phyloP scores from a whole-genome alignment of 2,888 invertebrate species.

The Mechanitis mazaeus region DNA sequence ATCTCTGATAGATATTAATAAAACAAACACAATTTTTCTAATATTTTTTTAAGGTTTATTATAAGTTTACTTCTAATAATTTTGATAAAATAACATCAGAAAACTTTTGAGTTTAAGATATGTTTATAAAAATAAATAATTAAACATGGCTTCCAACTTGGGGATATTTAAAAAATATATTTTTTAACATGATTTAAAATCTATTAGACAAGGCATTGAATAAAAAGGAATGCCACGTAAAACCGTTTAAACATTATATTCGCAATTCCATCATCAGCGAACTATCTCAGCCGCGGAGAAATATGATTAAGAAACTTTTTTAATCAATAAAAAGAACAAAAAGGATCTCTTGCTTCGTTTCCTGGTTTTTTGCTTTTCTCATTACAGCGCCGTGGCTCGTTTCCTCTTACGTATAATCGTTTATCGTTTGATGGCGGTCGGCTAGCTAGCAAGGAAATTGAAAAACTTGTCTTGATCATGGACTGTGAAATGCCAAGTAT shows the following conservation, averaged over 20 bases:
- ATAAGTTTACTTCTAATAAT: no score
- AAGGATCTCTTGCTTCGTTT: slow-evolving; percentile 28
- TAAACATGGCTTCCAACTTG: no score
- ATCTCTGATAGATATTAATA: no score
- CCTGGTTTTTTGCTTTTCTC: slow-evolving; percentile 40
- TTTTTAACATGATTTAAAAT: no score
- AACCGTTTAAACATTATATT: slow-evolving; percentile 12
- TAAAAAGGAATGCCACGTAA: not conserved
- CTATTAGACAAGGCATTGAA: no score
- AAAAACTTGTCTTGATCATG: slow-evolving; percentile 53
- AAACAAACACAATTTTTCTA: no score
- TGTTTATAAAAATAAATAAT: no score
- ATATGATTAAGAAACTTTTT: slow-evolving; percentile 70
- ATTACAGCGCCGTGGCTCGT: slow-evolving; percentile 54
- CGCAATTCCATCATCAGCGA: slow-evolving; percentile 21
- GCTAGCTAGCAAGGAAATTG: slow-evolving; percentile 57
- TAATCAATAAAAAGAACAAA: slow-evolving; percentile 63
- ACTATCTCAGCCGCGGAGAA: slow-evolving; percentile 41
- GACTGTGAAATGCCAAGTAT: slow-evolving; percentile 21
- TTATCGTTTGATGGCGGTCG: slow-evolving; percentile 68
- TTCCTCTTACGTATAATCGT: slow-evolving; percentile 69
- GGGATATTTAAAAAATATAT: no score
- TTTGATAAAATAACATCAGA: no score
- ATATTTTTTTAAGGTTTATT: no score
- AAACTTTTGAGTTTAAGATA: no score